A percentile compares a stretch with the other conserved stretches of the same genome.
Conservation (phyloP, 2,797 vertebrate species). For the Rallus crepitans region DNA sequence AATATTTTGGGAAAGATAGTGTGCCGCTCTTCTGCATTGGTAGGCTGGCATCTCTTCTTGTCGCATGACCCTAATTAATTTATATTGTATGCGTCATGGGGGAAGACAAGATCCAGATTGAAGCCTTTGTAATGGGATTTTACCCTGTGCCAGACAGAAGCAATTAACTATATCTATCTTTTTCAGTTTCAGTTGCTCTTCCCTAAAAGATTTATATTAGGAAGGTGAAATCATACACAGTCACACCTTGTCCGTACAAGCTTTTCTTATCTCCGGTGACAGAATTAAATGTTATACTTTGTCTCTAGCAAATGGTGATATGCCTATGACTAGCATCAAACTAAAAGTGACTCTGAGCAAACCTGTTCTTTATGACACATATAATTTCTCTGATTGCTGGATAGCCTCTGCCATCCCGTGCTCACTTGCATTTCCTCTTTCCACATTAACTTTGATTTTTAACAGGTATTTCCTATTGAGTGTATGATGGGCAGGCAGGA, state of each 20-base stretch:
- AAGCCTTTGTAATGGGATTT: constrained; percentile 54
- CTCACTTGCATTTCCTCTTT: neutral
- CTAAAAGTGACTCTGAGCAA: neutral
- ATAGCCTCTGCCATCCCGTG: neutral
- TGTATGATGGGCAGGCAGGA: neutral
- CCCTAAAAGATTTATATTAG: constrained; percentile 35
- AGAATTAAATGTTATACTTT: neutral
- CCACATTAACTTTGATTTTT: neutral
- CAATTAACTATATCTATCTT: constrained; percentile 68
- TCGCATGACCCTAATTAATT: constrained; percentile 38
- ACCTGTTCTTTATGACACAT: neutral
- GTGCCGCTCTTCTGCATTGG: neutral
- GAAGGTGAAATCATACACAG: constrained; percentile 41
- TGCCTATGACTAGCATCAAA: neutral
- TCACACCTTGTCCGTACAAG: constrained; percentile 11
- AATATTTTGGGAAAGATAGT: neutral
- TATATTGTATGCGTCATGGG: constrained; percentile 6
- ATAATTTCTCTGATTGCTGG: neutral
- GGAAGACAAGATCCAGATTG: constrained; percentile 49
- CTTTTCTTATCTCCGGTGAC: constrained; percentile 17
- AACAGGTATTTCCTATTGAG: neutral
- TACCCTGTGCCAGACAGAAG: constrained; percentile 33
- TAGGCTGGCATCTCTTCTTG: constrained; percentile 18
- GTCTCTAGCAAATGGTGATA: neutral
- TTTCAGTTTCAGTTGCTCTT: constrained; percentile 60